phyloP scores from a whole-genome alignment of 2,888 invertebrate species.

The Notodromas monacha region DNA sequence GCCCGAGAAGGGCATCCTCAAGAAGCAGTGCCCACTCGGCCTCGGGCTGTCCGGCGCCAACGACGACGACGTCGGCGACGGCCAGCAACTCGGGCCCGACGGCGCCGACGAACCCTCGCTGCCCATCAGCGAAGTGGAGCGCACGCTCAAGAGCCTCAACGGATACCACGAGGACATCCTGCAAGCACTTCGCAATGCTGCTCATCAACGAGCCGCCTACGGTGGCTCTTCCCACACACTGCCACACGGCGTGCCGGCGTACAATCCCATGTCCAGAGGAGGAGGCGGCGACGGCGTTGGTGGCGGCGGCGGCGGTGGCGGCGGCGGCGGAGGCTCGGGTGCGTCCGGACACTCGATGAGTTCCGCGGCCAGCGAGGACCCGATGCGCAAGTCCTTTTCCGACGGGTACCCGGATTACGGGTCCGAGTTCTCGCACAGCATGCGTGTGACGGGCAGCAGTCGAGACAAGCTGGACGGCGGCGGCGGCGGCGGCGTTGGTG shows the following conservation, averaged over 20 bases:
- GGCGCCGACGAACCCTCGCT: not conserved
- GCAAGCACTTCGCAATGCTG: slow-evolving; percentile 55
- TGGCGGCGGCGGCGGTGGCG: too few species aligned
- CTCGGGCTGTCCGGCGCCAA: slow-evolving; percentile 10
- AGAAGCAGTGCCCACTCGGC: slow-evolving; percentile 26
- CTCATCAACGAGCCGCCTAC: slow-evolving; percentile 16
- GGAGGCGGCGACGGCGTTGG: too few species aligned
- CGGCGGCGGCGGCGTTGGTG: slow-evolving; percentile 11
- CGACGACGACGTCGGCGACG: too few species aligned
- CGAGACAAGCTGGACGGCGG: slow-evolving; percentile 43
- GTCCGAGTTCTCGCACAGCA: too few species aligned
- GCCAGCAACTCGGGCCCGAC: slow-evolving; percentile 8
- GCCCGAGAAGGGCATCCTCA: slow-evolving; percentile 66
- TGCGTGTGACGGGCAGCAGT: too few species aligned
- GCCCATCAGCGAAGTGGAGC: slow-evolving; percentile 4
- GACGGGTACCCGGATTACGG: slow-evolving; percentile 20
- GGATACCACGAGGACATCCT: slow-evolving; percentile 73
- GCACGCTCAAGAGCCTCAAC: slow-evolving; percentile 5
- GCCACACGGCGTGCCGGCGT: too few species aligned
- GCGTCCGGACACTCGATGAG: too few species aligned
- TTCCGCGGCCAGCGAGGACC: slow-evolving; percentile 30
- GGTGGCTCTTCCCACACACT: slow-evolving; percentile 6
- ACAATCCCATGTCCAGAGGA: too few species aligned
- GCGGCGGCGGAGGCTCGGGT: too few species aligned
- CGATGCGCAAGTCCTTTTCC: slow-evolving; percentile 29